Conservation (phyloP, 1,140 invertebrate species). For the Plectrocnemia conspersa region DNA sequence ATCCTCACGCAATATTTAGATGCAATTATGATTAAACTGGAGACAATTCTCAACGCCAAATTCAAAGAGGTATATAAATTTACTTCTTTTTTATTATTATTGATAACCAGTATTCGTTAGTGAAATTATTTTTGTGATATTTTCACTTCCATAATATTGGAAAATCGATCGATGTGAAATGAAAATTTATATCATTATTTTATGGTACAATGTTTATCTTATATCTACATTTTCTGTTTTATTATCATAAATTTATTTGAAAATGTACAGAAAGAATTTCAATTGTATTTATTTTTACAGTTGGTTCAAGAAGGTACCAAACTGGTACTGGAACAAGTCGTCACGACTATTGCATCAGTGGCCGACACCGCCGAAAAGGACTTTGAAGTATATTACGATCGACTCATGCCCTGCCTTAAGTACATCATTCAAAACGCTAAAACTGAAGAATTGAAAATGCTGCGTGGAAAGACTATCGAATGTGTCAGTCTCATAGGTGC, state of each 20-base stretch:
- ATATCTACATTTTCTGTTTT: neutral
- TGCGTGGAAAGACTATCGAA: conserved; percentile 95
- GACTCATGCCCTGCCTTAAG: conserved; percentile 94
- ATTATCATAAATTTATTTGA: neutral
- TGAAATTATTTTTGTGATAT: conserved; percentile 38
- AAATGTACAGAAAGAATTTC: neutral
- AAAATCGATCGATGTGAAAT: conserved; percentile 42
- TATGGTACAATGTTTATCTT: neutral
- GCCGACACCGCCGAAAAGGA: conserved; percentile 98
- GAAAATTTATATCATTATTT: neutral
- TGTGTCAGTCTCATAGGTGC: conserved; percentile 95
- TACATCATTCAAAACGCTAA: conserved; percentile 96
- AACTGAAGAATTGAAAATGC: conserved; percentile 77
- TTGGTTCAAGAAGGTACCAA: conserved; percentile 91
- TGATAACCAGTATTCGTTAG: conserved; percentile 49
- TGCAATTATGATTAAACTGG: conserved; percentile 85
- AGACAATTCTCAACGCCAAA: conserved; percentile 85
- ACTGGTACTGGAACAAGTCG: conserved; percentile 93
- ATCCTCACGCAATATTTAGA: conserved; percentile 89
- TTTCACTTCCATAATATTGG: conserved; percentile 52
- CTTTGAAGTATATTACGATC: conserved; percentile 78
- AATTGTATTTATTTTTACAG: conserved; percentile 44
- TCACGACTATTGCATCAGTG: conserved; percentile 97
- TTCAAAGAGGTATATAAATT: conserved; percentile 72
- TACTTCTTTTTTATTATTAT: conserved; percentile 2